A percentile compares a stretch with the other conserved stretches of the same genome.
These are phyloP conservation scores for Dryoscopus gambensis DNA, from an alignment of 2,113 vertebrate species.

Conservation along the genomic window DNA sequence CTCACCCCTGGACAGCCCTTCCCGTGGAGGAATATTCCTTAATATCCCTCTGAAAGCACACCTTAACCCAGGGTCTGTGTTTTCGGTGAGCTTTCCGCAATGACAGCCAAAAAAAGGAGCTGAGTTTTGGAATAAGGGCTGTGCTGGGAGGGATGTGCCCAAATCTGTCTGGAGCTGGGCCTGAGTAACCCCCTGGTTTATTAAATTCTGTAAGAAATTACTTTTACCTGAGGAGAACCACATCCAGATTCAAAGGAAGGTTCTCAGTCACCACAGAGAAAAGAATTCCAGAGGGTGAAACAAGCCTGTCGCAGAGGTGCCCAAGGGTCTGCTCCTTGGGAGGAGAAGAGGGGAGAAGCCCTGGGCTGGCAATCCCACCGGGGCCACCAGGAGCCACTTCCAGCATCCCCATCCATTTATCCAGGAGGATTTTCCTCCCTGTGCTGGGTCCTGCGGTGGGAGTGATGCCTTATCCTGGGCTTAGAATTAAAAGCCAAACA, in stretches of 20 bases:
- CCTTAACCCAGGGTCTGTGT: too few species aligned
- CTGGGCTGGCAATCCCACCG: neutral
- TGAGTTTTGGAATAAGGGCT: neutral
- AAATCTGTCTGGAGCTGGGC: neutral
- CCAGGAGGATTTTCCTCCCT: fast-evolving
- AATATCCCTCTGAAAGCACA: fast-evolving
- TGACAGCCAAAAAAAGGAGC: neutral
- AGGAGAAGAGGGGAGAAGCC: neutral
- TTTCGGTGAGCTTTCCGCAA: neutral
- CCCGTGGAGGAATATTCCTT: neutral
- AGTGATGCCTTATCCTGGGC: too few species aligned
- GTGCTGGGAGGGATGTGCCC: neutral
- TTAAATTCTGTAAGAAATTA: neutral
- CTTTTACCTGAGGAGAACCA: neutral
- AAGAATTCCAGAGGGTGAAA: neutral
- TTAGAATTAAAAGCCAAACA: too few species aligned
- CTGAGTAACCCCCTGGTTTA: neutral
- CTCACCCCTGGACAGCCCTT: neutral
- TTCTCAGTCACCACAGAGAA: neutral
- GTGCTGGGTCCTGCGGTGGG: neutral
- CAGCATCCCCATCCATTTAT: neutral
- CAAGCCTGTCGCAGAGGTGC: fast-evolving
- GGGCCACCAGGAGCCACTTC: neutral
- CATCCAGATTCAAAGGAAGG: too few species aligned
- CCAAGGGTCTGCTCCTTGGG: too few species aligned